phyloP scores from a whole-genome alignment of 2,113 vertebrate genomes.

The Phrynosoma platyrhinos region DNA sequence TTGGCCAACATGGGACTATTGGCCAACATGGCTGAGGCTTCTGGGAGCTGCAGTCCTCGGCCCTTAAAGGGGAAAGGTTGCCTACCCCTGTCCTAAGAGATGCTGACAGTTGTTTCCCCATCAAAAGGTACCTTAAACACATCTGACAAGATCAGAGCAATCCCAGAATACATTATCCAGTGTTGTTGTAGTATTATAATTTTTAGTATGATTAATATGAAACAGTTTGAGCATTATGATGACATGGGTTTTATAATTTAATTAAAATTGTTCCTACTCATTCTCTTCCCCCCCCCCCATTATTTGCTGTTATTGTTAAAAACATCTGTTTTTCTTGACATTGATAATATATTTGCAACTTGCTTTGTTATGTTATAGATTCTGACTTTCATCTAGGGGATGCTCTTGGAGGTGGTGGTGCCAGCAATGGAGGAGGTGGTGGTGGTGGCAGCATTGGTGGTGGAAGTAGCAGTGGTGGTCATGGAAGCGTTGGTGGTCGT shows the following conservation, averaged over 20 bases:
- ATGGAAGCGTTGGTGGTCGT: conserved; percentile 18
- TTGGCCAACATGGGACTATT: too few species aligned
- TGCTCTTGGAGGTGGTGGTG: conserved; percentile 40
- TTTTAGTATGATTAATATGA: background rate
- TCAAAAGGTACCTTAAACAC: background rate
- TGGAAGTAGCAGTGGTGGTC: background rate
- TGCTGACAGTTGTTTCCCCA: too few species aligned
- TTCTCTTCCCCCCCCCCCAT: background rate
- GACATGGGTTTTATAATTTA: background rate
- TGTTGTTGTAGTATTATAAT: background rate
- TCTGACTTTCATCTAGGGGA: conserved; percentile 67
- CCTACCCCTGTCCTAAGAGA: background rate
- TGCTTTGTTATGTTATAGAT: conserved; percentile 38
- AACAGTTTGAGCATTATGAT: background rate
- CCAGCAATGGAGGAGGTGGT: background rate
- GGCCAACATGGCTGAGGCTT: too few species aligned
- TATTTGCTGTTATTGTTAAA: background rate
- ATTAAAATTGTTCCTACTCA: too few species aligned
- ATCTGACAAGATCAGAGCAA: background rate
- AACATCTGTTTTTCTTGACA: background rate
- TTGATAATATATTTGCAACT: background rate
- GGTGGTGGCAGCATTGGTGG: background rate
- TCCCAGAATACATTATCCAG: background rate
- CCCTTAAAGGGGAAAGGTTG: too few species aligned
- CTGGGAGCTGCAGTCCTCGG: too few species aligned